Evolutionary conservation across 2,797 vertebrate genomes (phyloP), one percentile per base, ranked within the genome.

Genomic region (Bucorvus abyssinicus): DNA sequence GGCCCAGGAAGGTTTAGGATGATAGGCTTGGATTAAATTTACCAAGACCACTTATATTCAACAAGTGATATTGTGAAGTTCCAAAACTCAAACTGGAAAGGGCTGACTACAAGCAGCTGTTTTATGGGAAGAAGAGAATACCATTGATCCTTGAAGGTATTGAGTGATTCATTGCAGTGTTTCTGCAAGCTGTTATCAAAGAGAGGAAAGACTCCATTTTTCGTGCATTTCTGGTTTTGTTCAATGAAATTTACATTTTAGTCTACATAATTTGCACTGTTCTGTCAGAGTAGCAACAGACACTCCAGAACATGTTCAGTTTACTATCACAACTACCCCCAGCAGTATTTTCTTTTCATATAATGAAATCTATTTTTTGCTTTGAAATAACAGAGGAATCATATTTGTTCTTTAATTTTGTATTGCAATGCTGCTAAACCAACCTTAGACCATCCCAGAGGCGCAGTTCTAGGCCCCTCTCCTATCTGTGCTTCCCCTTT

Each of bases 241-340:
- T 85, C 86, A 86, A 90, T 92, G 82, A 92, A 91, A 96, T 96
- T 93, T 96, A 75, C 42, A 94, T 95, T 96, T 94, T 95, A 91
- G 74, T 96, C 86, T 95, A 36, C 30, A 85, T 61, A 11, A 34
- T 94, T 94, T 64, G 36, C 78, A 18, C 44, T 83, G 49, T 89
- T 79, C 59, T 90, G 50, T 91, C 86, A 88, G 52, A 74, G 21
- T 59, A 74, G 78, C 84, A 94, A 40, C 34, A 88, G 75, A 65
- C 73, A 87, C 32, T 92, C 59, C 85, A 93, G 77, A 89, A 91
- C 36, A 16, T 13, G 30, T 90, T 94, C 83, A n/a, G 32, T 56
- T 94, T 50, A 44, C 79, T 80, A 93, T 63, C 40, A 79, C 64
- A 84, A 81, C 34, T 59, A 77, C 38, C 18, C 18, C 60, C 76